phyloP scores from a whole-genome alignment of 1,140 invertebrate genomes.

The Calliopsis andreniformis region DNA sequence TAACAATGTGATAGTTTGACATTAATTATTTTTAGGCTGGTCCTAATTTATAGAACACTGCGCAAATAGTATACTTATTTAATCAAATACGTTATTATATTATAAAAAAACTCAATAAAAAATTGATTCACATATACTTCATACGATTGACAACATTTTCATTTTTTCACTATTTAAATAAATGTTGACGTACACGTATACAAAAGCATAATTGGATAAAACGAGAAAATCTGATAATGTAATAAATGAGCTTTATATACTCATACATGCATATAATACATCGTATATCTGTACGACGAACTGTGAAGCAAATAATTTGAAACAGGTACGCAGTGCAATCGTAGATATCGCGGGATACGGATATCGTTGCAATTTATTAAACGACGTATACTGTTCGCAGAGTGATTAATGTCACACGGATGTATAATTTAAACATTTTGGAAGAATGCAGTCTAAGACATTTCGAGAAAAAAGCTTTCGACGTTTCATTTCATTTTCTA shows the following conservation, averaged over 20 bases:
- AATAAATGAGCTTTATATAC: slow-evolving; percentile 23
- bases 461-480: not conserved
- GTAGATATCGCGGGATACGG: slow-evolving; percentile 3
- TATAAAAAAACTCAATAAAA: slow-evolving; percentile 48
- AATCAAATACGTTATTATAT: slow-evolving; percentile 37
- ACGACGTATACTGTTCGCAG: not conserved
- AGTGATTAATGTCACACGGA: not conserved
- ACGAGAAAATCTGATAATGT: slow-evolving; percentile 34
- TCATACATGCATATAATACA: no score
- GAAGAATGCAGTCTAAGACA: slow-evolving; percentile 23
- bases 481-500: no score
- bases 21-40: slow-evolving; percentile 69
- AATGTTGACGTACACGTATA: not conserved
- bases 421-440: not conserved
- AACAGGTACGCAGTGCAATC: slow-evolving; percentile 18
- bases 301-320: slow-evolving; percentile 29
- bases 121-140: slow-evolving; percentile 30
- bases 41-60: slow-evolving; percentile 71
- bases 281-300: not conserved
- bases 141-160: not conserved
- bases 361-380: slow-evolving; percentile 11
- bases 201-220: slow-evolving; percentile 11
- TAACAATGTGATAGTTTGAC: slow-evolving; percentile 53
- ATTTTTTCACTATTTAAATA: not conserved
- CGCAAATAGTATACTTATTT: slow-evolving; percentile 54